These are phyloP conservation scores for Salvelinus fontinalis DNA, from an alignment of 2,113 vertebrate genomes.

Conservation along the genomic window DNA sequence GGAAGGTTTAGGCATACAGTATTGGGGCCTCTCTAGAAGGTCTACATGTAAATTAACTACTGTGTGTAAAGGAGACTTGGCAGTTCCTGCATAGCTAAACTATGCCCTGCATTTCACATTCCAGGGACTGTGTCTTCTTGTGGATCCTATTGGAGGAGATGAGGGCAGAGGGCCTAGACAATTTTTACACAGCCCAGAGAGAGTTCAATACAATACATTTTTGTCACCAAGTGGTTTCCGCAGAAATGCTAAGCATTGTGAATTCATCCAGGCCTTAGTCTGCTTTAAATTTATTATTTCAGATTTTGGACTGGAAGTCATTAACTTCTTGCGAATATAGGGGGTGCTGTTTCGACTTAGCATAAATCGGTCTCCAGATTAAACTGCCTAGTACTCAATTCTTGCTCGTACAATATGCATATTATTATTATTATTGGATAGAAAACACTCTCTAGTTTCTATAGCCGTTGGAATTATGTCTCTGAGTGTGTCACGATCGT, in stretches of 20 bases:
- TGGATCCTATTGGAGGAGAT: neutral
- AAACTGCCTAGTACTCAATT: no score
- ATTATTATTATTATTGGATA: no score
- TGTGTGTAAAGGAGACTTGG: neutral
- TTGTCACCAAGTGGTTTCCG: constrained; percentile 19
- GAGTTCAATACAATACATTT: constrained; percentile 9
- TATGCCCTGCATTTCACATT: neutral
- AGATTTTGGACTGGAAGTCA: neutral
- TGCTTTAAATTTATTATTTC: neutral
- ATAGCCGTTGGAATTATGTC: no score
- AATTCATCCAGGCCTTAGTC: neutral
- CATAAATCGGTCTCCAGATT: no score
- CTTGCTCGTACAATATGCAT: no score
- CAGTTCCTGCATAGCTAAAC: neutral
- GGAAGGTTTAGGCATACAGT: neutral
- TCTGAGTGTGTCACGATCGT: no score
- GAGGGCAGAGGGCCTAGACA: neutral
- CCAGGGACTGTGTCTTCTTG: neutral
- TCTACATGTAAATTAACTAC: neutral
- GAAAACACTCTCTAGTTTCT: no score
- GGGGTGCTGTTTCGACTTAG: no score
- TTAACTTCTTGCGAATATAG: no score
- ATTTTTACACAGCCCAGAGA: constrained; percentile 1
- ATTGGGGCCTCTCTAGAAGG: neutral
- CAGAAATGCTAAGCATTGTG: constrained; percentile 3